A percentile compares a stretch with the other conserved stretches of the same genome.
phyloP scores from a whole-genome alignment of 2,888 invertebrate genomes.

The Erebia aethiops region DNA sequence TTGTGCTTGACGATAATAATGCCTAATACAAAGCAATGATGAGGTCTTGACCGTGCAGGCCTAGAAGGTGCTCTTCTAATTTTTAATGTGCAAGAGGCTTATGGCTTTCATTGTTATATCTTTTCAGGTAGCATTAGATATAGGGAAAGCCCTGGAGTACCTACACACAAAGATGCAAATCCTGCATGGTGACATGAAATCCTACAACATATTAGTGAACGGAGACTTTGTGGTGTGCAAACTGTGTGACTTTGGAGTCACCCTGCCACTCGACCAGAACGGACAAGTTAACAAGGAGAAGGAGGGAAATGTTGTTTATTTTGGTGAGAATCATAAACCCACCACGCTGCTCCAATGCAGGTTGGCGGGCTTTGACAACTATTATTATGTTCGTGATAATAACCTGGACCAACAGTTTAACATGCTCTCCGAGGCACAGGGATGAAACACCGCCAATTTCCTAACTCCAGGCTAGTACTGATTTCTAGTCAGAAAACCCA shows the following conservation, averaged over 20 bases:
- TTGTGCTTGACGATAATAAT: too few species aligned
- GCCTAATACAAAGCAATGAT: too few species aligned
- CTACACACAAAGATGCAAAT: slow-evolving; percentile 88
- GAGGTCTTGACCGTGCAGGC: too few species aligned
- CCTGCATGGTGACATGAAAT: slow-evolving; percentile 93
- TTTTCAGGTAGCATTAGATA: slow-evolving; percentile 84
- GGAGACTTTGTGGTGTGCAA: slow-evolving; percentile 89
- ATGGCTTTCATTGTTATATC: not conserved
- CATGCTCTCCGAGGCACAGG: too few species aligned
- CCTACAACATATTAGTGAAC: slow-evolving; percentile 90
- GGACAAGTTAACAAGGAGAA: slow-evolving; percentile 83
- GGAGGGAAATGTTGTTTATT: slow-evolving; percentile 82
- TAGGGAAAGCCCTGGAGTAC: slow-evolving; percentile 89
- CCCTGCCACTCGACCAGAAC: slow-evolving; percentile 86
- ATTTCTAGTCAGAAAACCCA: too few species aligned
- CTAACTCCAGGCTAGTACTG: too few species aligned
- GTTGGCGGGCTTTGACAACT: too few species aligned
- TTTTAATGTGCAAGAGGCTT: not conserved
- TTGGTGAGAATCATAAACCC: slow-evolving; percentile 68
- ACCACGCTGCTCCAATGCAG: too few species aligned
- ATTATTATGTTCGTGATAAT: too few species aligned
- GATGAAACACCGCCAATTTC: too few species aligned
- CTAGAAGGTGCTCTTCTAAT: too few species aligned
- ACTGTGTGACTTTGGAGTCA: slow-evolving; percentile 93
- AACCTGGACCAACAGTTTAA: too few species aligned